These are phyloP conservation scores for Microdon myrmicae DNA, from an alignment of 2,888 invertebrate species.

Conservation along the genomic window DNA sequence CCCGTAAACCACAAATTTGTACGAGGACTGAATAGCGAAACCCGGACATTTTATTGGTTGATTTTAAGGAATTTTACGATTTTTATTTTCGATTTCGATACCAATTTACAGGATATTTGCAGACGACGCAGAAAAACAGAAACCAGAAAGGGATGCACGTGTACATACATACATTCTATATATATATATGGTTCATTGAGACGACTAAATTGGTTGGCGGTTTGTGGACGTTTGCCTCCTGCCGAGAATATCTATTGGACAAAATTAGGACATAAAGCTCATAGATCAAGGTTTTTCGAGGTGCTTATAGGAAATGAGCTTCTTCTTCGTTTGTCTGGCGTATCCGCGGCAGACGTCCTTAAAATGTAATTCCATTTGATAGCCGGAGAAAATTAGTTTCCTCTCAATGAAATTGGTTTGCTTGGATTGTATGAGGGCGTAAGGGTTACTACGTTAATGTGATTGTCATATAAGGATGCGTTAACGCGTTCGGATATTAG, in stretches of 20 bases:
- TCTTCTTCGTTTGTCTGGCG: not conserved
- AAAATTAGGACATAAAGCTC: constrained; percentile 36
- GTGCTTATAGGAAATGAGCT: constrained; percentile 26
- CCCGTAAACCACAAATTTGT: not conserved
- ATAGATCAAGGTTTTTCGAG: constrained; percentile 43
- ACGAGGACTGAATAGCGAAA: constrained; percentile 41
- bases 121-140: no score
- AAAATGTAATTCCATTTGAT: constrained; percentile 42
- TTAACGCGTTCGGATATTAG: constrained; percentile 25
- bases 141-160: no score
- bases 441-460: constrained; percentile 25
- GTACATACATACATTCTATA: no score
- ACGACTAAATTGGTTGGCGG: not conserved
- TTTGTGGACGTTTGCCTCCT: not conserved
- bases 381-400: constrained; percentile 41
- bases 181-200: not conserved
- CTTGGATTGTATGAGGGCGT: constrained; percentile 10
- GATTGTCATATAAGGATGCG: constrained; percentile 35
- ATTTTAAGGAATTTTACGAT: constrained; percentile 49
- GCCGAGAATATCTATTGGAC: not conserved
- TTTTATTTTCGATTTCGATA: constrained; percentile 45
- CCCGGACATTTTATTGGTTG: constrained; percentile 47
- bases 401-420: constrained; percentile 29
- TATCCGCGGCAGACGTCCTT: no score
- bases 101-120: constrained; percentile 28